phyloP scores from a whole-genome alignment of 2,888 invertebrate genomes.

The Falcaria lacertinaria region DNA sequence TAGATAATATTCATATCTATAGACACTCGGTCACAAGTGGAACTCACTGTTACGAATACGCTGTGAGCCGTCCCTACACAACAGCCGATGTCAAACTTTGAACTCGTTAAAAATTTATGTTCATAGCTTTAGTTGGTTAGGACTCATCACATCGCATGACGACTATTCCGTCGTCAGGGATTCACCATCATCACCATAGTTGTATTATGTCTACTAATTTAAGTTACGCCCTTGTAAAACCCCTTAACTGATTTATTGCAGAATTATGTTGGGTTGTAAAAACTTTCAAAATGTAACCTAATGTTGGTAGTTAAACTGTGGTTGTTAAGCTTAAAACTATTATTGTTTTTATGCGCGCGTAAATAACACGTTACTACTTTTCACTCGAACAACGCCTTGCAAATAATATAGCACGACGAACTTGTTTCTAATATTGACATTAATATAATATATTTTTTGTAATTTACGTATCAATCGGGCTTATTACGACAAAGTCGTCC shows the following conservation, averaged over 20 bases:
- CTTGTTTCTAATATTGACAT: not conserved
- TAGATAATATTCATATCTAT: too few relatives aligned
- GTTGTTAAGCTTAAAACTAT: not conserved
- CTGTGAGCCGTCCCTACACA: constrained; percentile 17
- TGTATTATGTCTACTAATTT: constrained; percentile 5
- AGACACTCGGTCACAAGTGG: constrained; percentile 20
- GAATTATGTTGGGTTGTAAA: constrained; percentile 1
- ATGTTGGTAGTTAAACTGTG: not conserved
- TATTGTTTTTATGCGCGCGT: not conserved
- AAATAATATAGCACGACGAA: not conserved
- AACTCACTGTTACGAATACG: constrained; percentile 20
- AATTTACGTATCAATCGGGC: too few relatives aligned
- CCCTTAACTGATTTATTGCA: constrained; percentile 5
- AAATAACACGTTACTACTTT: not conserved
- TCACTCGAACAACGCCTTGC: not conserved
- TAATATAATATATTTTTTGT: too few relatives aligned
- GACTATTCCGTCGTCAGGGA: constrained; percentile 5
- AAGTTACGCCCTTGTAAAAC: constrained; percentile 15
- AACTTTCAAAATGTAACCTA: not conserved
- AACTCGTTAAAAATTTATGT: constrained; percentile 49
- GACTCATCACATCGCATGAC: constrained; percentile 30
- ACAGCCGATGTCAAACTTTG: constrained; percentile 39
- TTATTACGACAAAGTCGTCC: too few relatives aligned
- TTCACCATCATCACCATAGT: not conserved
- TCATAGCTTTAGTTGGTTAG: constrained; percentile 31